Evolutionary conservation across 2,888 invertebrate genomes (phyloP).

Genomic region (Drosophila incognita): DNA sequence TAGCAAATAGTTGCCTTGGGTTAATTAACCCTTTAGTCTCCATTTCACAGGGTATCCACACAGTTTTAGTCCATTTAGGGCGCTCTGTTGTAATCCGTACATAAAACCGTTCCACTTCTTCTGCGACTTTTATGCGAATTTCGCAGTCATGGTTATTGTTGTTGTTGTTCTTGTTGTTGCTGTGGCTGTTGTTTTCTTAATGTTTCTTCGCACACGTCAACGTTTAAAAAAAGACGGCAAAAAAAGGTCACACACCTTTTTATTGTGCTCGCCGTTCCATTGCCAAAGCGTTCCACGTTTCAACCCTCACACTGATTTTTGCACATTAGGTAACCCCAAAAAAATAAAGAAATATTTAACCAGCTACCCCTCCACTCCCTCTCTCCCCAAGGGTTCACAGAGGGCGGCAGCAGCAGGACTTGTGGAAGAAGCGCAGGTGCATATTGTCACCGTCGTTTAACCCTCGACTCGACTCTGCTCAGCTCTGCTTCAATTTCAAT

Average conservation of each 20-base stretch:
- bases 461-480: constrained; percentile 43
- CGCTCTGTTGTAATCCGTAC: constrained; percentile 63
- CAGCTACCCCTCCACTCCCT: not conserved
- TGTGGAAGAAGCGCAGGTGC: constrained; percentile 48
- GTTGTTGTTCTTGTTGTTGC: constrained; percentile 41
- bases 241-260: constrained; percentile 78
- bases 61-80: constrained; percentile 26
- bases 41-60: constrained; percentile 20
- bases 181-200: constrained; percentile 58
- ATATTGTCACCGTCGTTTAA: constrained; percentile 63
- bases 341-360: not conserved
- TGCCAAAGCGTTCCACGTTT: constrained; percentile 48
- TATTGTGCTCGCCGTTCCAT: constrained; percentile 34
- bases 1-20: not conserved
- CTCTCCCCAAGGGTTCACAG: not conserved
- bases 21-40: not conserved
- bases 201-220: constrained; percentile 72
- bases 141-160: constrained; percentile 55
- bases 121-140: constrained; percentile 74
- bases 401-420: constrained; percentile 3
- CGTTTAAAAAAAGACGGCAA: constrained; percentile 43
- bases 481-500: constrained; percentile 76
- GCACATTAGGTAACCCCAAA: constrained; percentile 51
- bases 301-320: constrained; percentile 50
- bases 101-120: constrained; percentile 70